Evolutionary conservation across 2,113 vertebrate genomes (phyloP).

Genomic region (Chloropsis cyanopogon): DNA sequence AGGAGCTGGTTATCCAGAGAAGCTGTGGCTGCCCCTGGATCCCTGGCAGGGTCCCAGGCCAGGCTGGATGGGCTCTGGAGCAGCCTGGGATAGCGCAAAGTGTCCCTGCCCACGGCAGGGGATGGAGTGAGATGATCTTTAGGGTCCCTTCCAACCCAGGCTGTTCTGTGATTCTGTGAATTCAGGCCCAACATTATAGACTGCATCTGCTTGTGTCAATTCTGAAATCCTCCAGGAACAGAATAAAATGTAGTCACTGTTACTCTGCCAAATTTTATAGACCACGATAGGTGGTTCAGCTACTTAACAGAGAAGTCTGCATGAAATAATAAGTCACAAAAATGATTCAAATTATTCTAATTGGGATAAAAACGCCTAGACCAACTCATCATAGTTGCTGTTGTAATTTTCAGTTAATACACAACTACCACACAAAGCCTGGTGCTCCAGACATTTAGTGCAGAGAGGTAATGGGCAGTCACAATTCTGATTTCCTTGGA

Average conservation of each 20-base stretch:
- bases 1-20: background rate
- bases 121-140: background rate
- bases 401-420: background rate
- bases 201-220: background rate
- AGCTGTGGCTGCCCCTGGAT: background rate
- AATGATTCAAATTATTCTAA: background rate
- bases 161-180: background rate
- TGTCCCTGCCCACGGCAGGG: too few species aligned
- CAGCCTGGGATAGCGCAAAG: rapidly evolving
- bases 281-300: background rate
- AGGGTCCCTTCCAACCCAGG: background rate
- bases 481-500: background rate
- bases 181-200: background rate
- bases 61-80: background rate
- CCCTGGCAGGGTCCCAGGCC: background rate
- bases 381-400: background rate
- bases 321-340: background rate
- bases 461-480: background rate
- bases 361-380: background rate
- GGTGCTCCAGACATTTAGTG: background rate
- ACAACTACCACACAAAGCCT: background rate
- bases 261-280: background rate
- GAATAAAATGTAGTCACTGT: background rate
- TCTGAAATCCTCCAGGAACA: background rate
- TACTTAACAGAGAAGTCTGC: background rate